These are phyloP conservation scores for Epizoanthus stellaris DNA, from an alignment of 92 coral and sea anemone species.

Conservation along the genomic window DNA sequence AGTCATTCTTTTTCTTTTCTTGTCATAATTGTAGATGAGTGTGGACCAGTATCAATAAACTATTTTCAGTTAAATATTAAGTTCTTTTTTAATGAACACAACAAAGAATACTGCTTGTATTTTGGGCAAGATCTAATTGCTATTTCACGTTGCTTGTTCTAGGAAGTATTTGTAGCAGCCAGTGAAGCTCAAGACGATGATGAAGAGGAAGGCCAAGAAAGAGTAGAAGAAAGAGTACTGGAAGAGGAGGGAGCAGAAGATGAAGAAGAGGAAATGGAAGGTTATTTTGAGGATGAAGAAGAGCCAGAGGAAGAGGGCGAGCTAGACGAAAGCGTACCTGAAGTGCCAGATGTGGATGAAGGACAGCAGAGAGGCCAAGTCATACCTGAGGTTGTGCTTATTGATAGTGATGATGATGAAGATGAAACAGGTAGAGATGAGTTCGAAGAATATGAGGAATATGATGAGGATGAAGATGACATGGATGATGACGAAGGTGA, in stretches of 20 bases:
- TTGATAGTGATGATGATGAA: slow-evolving; percentile 88
- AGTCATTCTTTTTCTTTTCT: too few species aligned
- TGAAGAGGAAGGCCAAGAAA: slow-evolving; percentile 46
- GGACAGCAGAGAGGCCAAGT: slow-evolving; percentile 15
- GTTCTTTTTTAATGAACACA: not conserved
- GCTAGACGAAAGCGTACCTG: slow-evolving; percentile 48
- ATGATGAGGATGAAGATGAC: slow-evolving; percentile 5
- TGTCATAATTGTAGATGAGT: too few species aligned
- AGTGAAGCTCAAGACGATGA: slow-evolving; percentile 25
- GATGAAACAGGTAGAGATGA: slow-evolving; percentile 63
- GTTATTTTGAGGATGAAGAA: slow-evolving; percentile 27
- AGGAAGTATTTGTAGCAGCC: slow-evolving; percentile 4
- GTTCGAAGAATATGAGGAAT: slow-evolving; percentile 50
- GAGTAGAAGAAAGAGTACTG: slow-evolving; percentile 22
- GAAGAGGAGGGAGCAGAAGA: slow-evolving; percentile 45
- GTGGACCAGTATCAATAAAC: too few species aligned
- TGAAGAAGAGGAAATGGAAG: slow-evolving; percentile 44
- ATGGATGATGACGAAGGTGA: slow-evolving; percentile 14
- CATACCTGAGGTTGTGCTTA: slow-evolving; percentile 81
- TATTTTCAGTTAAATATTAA: too few species aligned
- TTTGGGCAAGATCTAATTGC: not conserved
- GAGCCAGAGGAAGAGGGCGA: slow-evolving; percentile 37
- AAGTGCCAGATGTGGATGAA: slow-evolving; percentile 66
- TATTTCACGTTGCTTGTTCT: not conserved
- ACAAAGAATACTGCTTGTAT: not conserved